Conservation (phyloP, 2,797 vertebrate genomes). For the Heterohyrax brucei region DNA sequence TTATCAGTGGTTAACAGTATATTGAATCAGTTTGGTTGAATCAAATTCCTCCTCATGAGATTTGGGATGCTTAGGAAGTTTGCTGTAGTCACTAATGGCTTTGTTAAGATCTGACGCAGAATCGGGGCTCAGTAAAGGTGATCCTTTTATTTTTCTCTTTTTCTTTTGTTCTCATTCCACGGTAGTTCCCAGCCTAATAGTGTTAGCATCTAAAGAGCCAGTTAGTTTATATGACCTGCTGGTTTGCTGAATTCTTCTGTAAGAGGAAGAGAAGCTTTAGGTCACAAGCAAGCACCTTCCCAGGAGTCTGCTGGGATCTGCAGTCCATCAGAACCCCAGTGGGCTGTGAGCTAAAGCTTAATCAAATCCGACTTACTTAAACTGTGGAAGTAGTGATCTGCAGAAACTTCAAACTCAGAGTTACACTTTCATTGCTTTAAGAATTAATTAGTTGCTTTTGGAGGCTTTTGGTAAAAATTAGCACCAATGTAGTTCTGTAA, state of each 20-base stretch:
- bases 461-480: conserved; percentile 6
- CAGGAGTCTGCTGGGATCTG: conserved; percentile 19
- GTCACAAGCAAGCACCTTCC: neutral
- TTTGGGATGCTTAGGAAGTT: neutral
- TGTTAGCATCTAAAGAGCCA: neutral
- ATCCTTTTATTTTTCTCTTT: neutral
- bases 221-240: neutral
- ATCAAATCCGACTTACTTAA: neutral
- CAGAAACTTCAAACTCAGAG: neutral
- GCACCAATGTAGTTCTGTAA: conserved; percentile 22
- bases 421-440: neutral
- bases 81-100: neutral
- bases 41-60: neutral
- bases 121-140: neutral
- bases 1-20: neutral
- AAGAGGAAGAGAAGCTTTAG: neutral
- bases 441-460: neutral
- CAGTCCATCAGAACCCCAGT: neutral
- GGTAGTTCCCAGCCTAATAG: neutral
- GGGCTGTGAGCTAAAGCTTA: neutral
- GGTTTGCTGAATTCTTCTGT: conserved; percentile 8
- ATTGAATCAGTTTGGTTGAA: conserved; percentile 15
- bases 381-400: neutral
- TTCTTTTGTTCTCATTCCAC: neutral
- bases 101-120: neutral